Base-by-base conservation (phyloP, 2,797 vertebrate species). In the Sebastes kiyomatsui region DNA sequence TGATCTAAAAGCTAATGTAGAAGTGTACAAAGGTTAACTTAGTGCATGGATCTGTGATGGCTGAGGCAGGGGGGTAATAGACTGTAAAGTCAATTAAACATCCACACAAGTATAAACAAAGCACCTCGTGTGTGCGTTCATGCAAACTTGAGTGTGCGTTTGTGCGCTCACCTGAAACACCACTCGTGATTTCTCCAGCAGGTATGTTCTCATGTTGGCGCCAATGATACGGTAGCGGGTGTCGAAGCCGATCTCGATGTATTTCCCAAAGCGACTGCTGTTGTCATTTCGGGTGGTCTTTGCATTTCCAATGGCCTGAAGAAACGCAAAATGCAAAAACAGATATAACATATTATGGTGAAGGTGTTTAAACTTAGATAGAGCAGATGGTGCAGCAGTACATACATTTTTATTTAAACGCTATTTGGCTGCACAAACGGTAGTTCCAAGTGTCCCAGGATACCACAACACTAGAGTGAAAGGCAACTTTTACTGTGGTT, bases 211-310 rank as follows among this genome's bases (percentile, higher is more conserved):
- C 99, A 99, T 99, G 92, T 99, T 99, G 88, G 98, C 99, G 62
- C 99, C 98, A 16, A 97, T 97, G 93, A 99, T 99, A 59, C 97
- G 96, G 85, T 96, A 98, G 49, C 96, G 95, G 83, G 92, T 97
- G 94, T 99, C 98, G 64, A 99, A 99, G 64, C 98, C 99, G 49
- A 99, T 99, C 91, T 99, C 98, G 12, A 99, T 99, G 89, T 99
- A 99, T 82, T 99, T 99, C 30, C 99, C 99, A 86, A 99, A 99
- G 61, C 99, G 98, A 92, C 99, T 99, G 95, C 99, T 99, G 92
- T 99, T 99, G 95, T 99, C 99, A 49, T 99, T 99, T 75, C 98
- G 96, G 27, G 98, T 99, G 62, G 99, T 99, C 93, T 99, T 99
- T 73, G 99, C 99, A 72, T 99, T 99, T 83, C 99, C 99, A 60